Conservation (phyloP, 2,797 vertebrate genomes). For the Scleropages formosus region DNA sequence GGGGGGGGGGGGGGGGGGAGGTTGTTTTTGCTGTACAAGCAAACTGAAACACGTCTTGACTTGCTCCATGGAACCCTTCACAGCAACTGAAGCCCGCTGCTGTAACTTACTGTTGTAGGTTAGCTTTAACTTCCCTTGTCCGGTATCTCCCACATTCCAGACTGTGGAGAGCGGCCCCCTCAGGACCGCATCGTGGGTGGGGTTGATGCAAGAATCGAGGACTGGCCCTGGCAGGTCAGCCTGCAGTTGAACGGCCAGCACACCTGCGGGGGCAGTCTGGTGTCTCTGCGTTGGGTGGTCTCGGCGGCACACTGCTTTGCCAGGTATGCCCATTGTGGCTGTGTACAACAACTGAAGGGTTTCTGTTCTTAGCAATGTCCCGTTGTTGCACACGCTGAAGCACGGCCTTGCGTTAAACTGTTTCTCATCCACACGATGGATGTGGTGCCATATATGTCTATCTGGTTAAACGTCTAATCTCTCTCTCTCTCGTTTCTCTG, state of each 20-base stretch:
- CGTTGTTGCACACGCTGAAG: too few relatives aligned
- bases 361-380: too few relatives aligned
- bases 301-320: conserved; percentile 88
- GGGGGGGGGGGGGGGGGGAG: too few relatives aligned
- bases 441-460: not conserved
- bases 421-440: not conserved
- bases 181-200: conserved; percentile 79
- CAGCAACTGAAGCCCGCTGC: too few relatives aligned
- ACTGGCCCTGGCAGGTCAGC: conserved; percentile 92
- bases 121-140: too few relatives aligned
- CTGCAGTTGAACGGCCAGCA: conserved; percentile 76
- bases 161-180: conserved; percentile 65
- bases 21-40: too few relatives aligned
- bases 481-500: not conserved
- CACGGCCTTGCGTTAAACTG: too few relatives aligned
- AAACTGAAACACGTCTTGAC: too few relatives aligned
- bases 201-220: conserved; percentile 61
- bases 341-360: too few relatives aligned
- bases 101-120: too few relatives aligned
- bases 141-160: conserved; percentile 46
- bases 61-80: too few relatives aligned
- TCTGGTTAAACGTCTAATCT: not conserved
- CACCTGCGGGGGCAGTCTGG: conserved; percentile 82
- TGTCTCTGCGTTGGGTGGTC: conserved; percentile 75
- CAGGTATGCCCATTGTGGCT: conserved; percentile 61